Conservation (phyloP, 2,888 invertebrate species). For the Thereva nobilitata region DNA sequence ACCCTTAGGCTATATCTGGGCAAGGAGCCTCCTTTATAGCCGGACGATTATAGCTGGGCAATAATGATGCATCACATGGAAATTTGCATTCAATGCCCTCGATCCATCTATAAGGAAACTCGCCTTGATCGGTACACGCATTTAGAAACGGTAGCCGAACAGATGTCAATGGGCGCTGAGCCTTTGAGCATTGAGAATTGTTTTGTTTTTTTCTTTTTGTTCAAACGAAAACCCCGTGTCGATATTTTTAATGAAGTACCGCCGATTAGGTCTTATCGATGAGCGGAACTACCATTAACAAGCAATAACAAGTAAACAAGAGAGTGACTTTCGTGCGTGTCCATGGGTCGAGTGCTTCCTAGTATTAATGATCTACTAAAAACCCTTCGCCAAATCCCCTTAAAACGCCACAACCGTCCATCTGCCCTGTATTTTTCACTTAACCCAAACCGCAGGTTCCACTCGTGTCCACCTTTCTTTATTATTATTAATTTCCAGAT, state of each 20-base stretch:
- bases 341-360: background rate
- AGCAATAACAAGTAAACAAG: too few species aligned
- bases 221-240: too few species aligned
- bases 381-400: background rate
- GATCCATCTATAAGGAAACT: background rate
- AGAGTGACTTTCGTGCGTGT: background rate
- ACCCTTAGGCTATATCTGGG: conserved; percentile 50
- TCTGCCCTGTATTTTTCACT: background rate
- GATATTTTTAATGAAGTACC: too few species aligned
- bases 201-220: too few species aligned
- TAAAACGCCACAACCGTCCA: background rate
- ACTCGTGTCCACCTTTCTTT: background rate
- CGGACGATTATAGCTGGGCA: conserved; percentile 17
- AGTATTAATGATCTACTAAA: background rate
- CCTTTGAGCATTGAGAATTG: background rate
- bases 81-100: conserved; percentile 8
- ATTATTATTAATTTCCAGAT: background rate
- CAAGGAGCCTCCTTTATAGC: conserved; percentile 37
- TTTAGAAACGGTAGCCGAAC: conserved; percentile 21
- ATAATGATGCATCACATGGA: background rate
- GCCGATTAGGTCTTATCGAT: too few species aligned
- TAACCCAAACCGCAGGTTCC: background rate
- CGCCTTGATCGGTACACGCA: background rate
- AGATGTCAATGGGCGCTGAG: conserved; percentile 14
- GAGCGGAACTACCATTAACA: too few species aligned